Evolutionary conservation across 2,113 vertebrate species (phyloP).

Genomic region (Xiphorhynchus elegans): DNA sequence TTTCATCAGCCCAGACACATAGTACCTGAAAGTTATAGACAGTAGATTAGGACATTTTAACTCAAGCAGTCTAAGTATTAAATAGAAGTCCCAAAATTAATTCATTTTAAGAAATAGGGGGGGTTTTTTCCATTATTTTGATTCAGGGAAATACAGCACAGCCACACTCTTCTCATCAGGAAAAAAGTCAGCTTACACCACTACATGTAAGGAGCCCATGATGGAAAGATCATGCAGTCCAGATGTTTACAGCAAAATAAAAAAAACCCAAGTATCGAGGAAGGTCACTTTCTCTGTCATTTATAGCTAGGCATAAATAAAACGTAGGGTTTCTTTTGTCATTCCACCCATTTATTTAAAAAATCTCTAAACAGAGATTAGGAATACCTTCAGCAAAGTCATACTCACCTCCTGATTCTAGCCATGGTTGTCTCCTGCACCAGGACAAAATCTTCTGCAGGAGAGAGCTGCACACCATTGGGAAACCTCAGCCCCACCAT

Average conservation of each 20-base stretch:
- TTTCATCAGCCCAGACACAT: conserved; percentile 94
- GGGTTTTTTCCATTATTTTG: background rate
- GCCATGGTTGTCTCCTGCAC: conserved; percentile 95
- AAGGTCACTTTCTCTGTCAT: background rate
- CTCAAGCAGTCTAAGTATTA: background rate
- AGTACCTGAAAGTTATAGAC: conserved; percentile 79
- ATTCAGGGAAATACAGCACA: background rate
- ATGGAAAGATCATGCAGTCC: background rate
- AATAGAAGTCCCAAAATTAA: background rate
- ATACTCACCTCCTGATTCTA: conserved; percentile 86
- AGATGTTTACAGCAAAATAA: background rate
- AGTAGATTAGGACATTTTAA: background rate
- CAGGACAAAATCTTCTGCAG: conserved; percentile 92
- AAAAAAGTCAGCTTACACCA: background rate
- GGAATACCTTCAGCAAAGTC: background rate
- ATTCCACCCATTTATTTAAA: background rate
- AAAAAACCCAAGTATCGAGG: background rate
- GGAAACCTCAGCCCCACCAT: conserved; percentile 92
- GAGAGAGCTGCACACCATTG: conserved; percentile 94
- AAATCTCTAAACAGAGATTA: background rate
- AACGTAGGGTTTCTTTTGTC: background rate
- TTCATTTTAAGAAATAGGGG: accelerated
- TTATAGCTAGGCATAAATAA: background rate
- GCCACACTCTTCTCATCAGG: background rate
- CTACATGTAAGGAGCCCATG: background rate